These are phyloP conservation scores for Beris morrisii DNA, from an alignment of 2,888 invertebrate species.

Conservation along the genomic window DNA sequence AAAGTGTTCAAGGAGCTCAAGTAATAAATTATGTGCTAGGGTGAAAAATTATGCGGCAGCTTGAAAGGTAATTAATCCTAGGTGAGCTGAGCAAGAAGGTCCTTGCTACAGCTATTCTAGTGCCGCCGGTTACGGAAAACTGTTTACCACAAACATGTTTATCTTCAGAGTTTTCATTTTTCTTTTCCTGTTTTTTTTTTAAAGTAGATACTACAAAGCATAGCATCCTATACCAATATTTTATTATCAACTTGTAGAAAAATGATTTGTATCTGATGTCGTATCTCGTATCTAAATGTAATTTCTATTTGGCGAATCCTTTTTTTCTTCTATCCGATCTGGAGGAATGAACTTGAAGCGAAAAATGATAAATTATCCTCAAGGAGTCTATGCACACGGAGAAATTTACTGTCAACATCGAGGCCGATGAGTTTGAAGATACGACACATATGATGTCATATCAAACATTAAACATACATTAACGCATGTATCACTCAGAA, in stretches of 20 bases:
- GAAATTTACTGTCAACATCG: slow-evolving; percentile 30
- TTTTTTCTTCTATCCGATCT: slow-evolving; percentile 3
- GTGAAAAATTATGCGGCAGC: slow-evolving; percentile 32
- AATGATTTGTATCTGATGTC: slow-evolving; percentile 29
- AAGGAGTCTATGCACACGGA: background rate
- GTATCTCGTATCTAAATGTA: slow-evolving; percentile 28
- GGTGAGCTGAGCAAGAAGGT: slow-evolving; percentile 27
- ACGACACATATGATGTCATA: slow-evolving; percentile 14
- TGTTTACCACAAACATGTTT: no score
- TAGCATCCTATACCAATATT: slow-evolving; percentile 20
- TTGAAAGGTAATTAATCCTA: slow-evolving; percentile 33
- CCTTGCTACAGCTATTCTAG: slow-evolving; percentile 7
- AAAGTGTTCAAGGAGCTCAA: slow-evolving; percentile 24
- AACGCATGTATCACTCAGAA: slow-evolving; percentile 26
- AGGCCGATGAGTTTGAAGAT: slow-evolving; percentile 21
- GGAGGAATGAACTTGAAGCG: background rate
- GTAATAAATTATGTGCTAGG: slow-evolving; percentile 32
- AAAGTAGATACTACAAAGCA: no score
- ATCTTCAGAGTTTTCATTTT: no score
- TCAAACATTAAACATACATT: slow-evolving; percentile 11
- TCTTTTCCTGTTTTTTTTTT: no score
- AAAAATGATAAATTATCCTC: slow-evolving; percentile 22
- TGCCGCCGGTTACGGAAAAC: no score
- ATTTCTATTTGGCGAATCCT: slow-evolving; percentile 31
- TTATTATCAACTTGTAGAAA: slow-evolving; percentile 32